These are phyloP conservation scores for Platynereis dumerilii DNA, from an alignment of 2,888 invertebrate species.

Conservation along the genomic window DNA sequence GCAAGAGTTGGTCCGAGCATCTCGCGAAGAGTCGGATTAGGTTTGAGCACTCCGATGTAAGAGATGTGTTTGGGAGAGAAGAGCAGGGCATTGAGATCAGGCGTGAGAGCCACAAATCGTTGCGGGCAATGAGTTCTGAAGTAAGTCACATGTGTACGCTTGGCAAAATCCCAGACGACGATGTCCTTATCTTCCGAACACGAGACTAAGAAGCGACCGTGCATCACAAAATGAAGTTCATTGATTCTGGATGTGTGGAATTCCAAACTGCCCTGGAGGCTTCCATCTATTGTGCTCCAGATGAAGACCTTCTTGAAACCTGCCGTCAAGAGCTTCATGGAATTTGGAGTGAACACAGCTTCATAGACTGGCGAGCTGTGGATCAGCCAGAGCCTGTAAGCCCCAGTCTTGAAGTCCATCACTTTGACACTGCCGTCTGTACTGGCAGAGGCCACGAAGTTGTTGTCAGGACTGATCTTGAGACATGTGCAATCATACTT, in stretches of 20 bases:
- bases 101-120: conserved; percentile 37
- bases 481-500: conserved; percentile 40
- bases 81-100: conserved; percentile 37
- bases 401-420: conserved; percentile 38
- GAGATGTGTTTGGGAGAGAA: conserved; percentile 43
- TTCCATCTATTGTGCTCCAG: conserved; percentile 41
- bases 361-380: conserved; percentile 43
- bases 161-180: conserved; percentile 44
- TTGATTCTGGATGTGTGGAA: conserved; percentile 46
- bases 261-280: conserved; percentile 41
- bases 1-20: not conserved
- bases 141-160: conserved; percentile 39
- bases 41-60: conserved; percentile 41
- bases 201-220: conserved; percentile 43
- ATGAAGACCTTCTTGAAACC: conserved; percentile 47
- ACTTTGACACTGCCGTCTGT: conserved; percentile 45
- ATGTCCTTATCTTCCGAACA: conserved; percentile 45
- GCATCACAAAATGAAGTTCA: conserved; percentile 40
- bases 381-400: conserved; percentile 39
- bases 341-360: conserved; percentile 42
- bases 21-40: conserved; percentile 38
- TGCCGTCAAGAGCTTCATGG: conserved; percentile 41
- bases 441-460: conserved; percentile 41
- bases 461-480: conserved; percentile 43
- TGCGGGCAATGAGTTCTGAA: conserved; percentile 44